Conservation (phyloP, 2,888 invertebrate genomes). For the Trachelus iudaicus region DNA sequence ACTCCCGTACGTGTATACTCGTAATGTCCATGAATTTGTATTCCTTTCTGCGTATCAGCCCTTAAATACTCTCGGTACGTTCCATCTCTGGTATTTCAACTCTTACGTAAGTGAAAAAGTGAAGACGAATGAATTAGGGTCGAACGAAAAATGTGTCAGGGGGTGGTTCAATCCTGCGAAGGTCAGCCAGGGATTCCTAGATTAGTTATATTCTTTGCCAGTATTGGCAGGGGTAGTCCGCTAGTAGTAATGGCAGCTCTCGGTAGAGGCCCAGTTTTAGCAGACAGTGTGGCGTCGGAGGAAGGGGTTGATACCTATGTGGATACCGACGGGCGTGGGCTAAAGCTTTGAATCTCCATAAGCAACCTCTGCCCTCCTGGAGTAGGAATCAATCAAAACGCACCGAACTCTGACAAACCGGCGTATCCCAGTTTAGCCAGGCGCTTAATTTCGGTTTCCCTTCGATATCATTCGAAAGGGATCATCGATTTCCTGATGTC, state of each 20-base stretch:
- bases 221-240: neutral
- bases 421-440: neutral
- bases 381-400: neutral
- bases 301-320: neutral
- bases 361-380: neutral
- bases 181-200: neutral
- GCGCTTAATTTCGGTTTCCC: neutral
- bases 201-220: neutral
- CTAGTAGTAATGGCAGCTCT: constrained; percentile 22
- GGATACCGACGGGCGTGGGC: neutral
- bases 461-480: neutral
- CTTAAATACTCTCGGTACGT: neutral
- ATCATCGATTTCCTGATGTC: neutral
- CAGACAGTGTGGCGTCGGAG: constrained; percentile 37
- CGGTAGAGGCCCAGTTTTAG: constrained; percentile 18
- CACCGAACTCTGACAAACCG: neutral
- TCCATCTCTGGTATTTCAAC: neutral
- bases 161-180: neutral
- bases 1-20: neutral
- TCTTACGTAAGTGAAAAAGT: neutral
- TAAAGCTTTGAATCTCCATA: neutral
- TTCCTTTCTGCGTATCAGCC: neutral
- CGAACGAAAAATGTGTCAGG: neutral
- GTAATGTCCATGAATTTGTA: neutral
- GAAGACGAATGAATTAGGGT: neutral